phyloP scores from a whole-genome alignment of 2,888 invertebrate genomes.

The Acanthococcus lagerstroemiae region DNA sequence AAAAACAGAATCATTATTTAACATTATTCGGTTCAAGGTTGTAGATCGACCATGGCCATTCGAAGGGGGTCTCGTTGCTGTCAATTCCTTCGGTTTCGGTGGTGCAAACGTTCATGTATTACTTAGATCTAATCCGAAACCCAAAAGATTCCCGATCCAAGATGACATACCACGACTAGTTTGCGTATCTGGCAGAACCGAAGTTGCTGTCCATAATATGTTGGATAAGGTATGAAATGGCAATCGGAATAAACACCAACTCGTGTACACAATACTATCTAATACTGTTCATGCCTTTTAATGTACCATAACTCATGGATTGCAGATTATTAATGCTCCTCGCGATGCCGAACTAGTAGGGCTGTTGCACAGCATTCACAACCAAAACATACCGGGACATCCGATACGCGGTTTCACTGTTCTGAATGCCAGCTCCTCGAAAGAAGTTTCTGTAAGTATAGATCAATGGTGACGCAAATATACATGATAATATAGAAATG shows the following conservation, averaged over 20 bases:
- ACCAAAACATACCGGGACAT: constrained; percentile 62
- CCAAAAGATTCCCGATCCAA: constrained; percentile 49
- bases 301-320: not conserved
- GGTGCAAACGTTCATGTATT: constrained; percentile 92
- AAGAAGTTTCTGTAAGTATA: constrained; percentile 46
- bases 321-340: constrained; percentile 45
- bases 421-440: constrained; percentile 47
- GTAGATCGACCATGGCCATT: constrained; percentile 72
- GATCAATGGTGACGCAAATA: too few relatives aligned
- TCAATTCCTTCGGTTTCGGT: constrained; percentile 98
- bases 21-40: constrained; percentile 46
- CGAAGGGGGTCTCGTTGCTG: constrained; percentile 81
- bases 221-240: constrained; percentile 50
- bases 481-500: too few relatives aligned
- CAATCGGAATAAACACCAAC: too few relatives aligned
- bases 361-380: constrained; percentile 64
- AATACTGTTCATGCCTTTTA: not conserved
- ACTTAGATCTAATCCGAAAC: constrained; percentile 66
- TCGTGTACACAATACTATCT: too few relatives aligned
- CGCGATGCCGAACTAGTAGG: constrained; percentile 65
- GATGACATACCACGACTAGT: constrained; percentile 56
- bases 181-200: constrained; percentile 74
- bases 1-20: not conserved
- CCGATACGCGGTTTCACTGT: constrained; percentile 71
- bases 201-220: constrained; percentile 59